Evolutionary conservation across 2,888 invertebrate species (phyloP).

Genomic region (Hypena proboscidalis): DNA sequence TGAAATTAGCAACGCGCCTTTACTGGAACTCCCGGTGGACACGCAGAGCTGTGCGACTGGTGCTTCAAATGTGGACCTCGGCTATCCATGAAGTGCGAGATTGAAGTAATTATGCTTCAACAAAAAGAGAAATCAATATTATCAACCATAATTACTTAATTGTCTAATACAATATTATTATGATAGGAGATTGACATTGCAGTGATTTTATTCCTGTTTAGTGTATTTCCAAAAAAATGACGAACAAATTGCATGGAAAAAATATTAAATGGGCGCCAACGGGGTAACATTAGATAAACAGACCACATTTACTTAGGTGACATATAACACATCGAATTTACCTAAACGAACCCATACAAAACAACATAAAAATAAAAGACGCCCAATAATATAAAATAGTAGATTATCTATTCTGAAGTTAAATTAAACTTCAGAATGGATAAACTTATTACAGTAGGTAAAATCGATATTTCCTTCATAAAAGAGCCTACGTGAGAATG

Average conservation of each 20-base stretch:
- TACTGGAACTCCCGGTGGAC: conserved; percentile 64
- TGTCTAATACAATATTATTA: conserved; percentile 6
- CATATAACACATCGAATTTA: neutral
- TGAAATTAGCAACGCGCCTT: conserved; percentile 53
- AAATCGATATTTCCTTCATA: too few species aligned
- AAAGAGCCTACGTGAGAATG: too few species aligned
- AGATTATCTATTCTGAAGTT: too few species aligned
- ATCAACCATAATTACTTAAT: conserved; percentile 10
- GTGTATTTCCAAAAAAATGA: conserved; percentile 1
- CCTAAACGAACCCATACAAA: too few species aligned
- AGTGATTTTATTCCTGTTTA: conserved; percentile 4
- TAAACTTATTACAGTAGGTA: too few species aligned
- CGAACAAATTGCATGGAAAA: conserved; percentile 8
- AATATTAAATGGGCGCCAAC: neutral
- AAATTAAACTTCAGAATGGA: too few species aligned
- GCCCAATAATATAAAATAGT: too few species aligned
- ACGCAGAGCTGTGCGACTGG: conserved; percentile 56
- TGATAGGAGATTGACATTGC: conserved; percentile 2
- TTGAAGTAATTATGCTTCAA: conserved; percentile 44
- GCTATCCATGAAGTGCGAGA: conserved; percentile 45
- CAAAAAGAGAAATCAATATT: conserved; percentile 25
- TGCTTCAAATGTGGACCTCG: conserved; percentile 57
- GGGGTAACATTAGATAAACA: conserved; percentile 29
- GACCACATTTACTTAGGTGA: conserved; percentile 14
- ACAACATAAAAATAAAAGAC: too few species aligned